Percentiles rank a stretch among this genome's conserved stretches.
These are phyloP conservation scores for Sussaba pulchella DNA, from an alignment of 2,888 invertebrate species.

Conservation along the genomic window DNA sequence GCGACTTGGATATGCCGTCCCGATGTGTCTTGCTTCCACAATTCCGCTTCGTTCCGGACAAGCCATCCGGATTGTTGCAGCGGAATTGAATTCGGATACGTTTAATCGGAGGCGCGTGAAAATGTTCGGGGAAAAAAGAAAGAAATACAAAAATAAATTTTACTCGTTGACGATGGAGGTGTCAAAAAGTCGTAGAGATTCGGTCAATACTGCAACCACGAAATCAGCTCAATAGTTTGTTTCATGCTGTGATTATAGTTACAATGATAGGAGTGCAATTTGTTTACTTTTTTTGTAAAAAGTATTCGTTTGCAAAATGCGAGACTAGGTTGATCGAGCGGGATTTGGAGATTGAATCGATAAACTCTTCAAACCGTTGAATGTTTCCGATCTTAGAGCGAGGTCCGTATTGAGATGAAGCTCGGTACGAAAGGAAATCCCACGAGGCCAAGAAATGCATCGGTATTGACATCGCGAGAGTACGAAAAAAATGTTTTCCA, in stretches of 20 bases:
- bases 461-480: too few relatives aligned
- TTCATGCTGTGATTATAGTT: background rate
- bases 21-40: background rate
- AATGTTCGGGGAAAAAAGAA: background rate
- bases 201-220: background rate
- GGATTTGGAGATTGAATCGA: too few relatives aligned
- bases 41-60: slow-evolving; percentile 10
- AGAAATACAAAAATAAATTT: slow-evolving; percentile 6
- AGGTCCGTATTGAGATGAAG: too few relatives aligned
- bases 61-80: background rate
- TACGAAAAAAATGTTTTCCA: too few relatives aligned
- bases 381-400: too few relatives aligned
- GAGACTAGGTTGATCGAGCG: too few relatives aligned
- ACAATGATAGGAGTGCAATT: background rate
- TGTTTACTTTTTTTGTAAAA: background rate
- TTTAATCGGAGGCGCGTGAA: background rate
- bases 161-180: background rate
- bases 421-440: too few relatives aligned
- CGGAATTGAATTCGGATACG: background rate
- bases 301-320: too few relatives aligned
- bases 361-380: too few relatives aligned
- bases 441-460: too few relatives aligned
- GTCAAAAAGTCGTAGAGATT: background rate
- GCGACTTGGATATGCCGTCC: background rate
- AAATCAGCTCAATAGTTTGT: background rate